phyloP scores from a whole-genome alignment of 1,140 invertebrate genomes.

The Panagrolaimus sp. region DNA sequence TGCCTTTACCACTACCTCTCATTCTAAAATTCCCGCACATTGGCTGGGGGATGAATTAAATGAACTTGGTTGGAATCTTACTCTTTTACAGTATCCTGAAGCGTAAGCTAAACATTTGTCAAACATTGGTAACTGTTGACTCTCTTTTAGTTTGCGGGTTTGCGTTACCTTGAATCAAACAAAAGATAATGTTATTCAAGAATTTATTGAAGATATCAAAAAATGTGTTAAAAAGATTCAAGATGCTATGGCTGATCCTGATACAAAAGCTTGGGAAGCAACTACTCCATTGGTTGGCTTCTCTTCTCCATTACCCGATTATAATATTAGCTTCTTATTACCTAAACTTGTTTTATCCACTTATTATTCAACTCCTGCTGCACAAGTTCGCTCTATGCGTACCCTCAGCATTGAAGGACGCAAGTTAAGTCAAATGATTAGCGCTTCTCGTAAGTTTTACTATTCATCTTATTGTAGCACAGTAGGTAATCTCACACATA shows the following conservation, averaged over 20 bases:
- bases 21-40: constrained; percentile 33
- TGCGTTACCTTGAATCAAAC: constrained; percentile 36
- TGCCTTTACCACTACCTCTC: constrained; percentile 28
- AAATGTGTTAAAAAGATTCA: constrained; percentile 4
- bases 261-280: not conserved
- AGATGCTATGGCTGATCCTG: not conserved
- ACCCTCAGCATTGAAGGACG: constrained; percentile 44
- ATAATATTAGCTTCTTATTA: constrained; percentile 30
- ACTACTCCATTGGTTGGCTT: constrained; percentile 31
- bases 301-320: constrained; percentile 35
- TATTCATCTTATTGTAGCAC: not conserved
- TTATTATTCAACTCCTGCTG: constrained; percentile 36
- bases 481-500: not conserved
- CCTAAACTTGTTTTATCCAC: constrained; percentile 34
- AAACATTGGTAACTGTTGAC: not conserved
- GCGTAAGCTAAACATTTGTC: constrained; percentile 19
- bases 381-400: constrained; percentile 27
- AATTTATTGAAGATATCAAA: constrained; percentile 39
- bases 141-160: constrained; percentile 23
- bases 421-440: constrained; percentile 21
- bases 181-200: constrained; percentile 28
- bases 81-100: constrained; percentile 35
- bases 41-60: constrained; percentile 41
- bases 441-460: constrained; percentile 5
- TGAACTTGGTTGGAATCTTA: constrained; percentile 42